Evolutionary conservation across 2,797 vertebrate genomes (phyloP), one percentile per base, ranked within the genome.

Genomic region (Ctenochaetus hawaiiensis): DNA sequence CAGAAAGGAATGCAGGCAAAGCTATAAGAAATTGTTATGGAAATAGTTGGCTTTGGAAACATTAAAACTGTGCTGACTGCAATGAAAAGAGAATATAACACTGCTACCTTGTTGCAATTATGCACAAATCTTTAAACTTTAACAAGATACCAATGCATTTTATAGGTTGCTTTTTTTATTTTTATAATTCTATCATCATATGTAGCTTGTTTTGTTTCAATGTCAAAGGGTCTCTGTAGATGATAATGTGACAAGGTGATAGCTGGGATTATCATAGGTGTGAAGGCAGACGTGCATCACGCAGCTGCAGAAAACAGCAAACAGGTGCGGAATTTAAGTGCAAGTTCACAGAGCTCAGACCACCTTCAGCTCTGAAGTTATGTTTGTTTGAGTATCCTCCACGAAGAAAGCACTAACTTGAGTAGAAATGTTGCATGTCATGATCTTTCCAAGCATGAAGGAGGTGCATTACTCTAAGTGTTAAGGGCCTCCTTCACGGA

Each of bases 1-100:
- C 72, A 76, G 66, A 80, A 69, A 89, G 77, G 75, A 84, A 87
- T 59, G 37, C 48, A 83, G 82, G 77, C 64, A 71, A 73, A 76
- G 57, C 52, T 63, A 49, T 16, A 67, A 18, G 65, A 78, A 63
- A 77, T 75, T 77, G 75, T 79, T 72, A 75, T 86, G 80, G 64
- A 87, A 85, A 85, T 61, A 39, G 61, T 72, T 60, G 49, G 54
- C 53, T 68, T 68, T 65, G 41, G 56, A 8, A 68, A 64, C 70
- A 67, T 79, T 39, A 16, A 65, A 77, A 72, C 41, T 49, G 45
- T 34, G 18, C 18, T 12, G 51, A 54, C 56, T 63, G 54, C 18
- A 67, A 23, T 23, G 23, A 64, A 61, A 49, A 69, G 1, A 60
- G 1, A 45, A 67, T 18, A 59, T 45, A 5, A 57, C 57, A 12